Percentiles rank a stretch among this genome's conserved stretches.
These are phyloP conservation scores for Allobates femoralis DNA, from an alignment of 2,797 vertebrate species.

Conservation along the genomic window DNA sequence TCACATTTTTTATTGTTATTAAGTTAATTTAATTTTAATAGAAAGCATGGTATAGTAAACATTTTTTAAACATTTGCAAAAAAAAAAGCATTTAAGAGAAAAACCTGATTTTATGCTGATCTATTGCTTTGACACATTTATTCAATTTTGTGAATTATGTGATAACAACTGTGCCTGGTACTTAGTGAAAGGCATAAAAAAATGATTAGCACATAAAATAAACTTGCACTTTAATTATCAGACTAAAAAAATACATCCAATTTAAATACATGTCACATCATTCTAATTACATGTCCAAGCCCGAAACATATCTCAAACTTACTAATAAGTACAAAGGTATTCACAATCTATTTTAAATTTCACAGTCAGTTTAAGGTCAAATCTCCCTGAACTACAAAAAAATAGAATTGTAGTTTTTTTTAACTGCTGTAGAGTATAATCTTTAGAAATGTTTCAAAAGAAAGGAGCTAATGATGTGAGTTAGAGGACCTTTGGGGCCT, in stretches of 20 bases:
- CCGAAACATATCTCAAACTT: constrained; percentile 39
- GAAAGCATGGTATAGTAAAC: too few relatives aligned
- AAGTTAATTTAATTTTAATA: too few relatives aligned
- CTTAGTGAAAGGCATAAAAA: not conserved
- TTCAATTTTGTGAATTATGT: not conserved
- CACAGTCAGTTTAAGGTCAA: constrained; percentile 57
- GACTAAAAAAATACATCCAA: not conserved
- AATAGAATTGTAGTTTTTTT: constrained; percentile 54
- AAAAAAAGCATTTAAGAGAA: too few relatives aligned
- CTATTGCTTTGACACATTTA: too few relatives aligned
- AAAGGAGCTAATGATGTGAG: constrained; percentile 59
- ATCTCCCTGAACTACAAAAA: constrained; percentile 49
- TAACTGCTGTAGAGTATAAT: constrained; percentile 41
- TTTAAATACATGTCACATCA: constrained; percentile 24
- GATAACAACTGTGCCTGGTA: not conserved
- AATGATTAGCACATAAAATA: not conserved
- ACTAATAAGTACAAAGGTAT: constrained; percentile 59
- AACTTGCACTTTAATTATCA: not conserved
- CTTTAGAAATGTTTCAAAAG: constrained; percentile 55
- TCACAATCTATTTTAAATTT: constrained; percentile 50
- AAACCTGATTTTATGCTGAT: not conserved
- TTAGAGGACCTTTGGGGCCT: constrained; percentile 57
- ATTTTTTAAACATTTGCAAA: too few relatives aligned
- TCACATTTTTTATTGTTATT: too few relatives aligned
- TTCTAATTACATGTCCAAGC: constrained; percentile 40